Evolutionary conservation across 2,797 vertebrate genomes (phyloP).

Genomic region (Eupleurogrammus muticus): DNA sequence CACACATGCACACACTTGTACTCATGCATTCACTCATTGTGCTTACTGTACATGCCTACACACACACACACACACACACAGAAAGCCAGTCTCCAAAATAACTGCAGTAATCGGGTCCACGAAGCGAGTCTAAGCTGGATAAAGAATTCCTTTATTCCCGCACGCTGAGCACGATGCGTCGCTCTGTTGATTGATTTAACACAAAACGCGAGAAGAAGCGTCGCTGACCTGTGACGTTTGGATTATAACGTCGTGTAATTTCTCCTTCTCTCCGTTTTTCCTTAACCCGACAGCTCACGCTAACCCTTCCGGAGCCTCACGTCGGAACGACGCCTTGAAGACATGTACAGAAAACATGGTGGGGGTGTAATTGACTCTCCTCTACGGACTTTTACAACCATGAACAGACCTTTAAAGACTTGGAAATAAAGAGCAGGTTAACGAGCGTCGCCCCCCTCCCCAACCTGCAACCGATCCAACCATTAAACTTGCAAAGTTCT

Average conservation of each 20-base stretch:
- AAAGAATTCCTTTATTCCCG: constrained; percentile 9
- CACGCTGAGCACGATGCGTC: neutral
- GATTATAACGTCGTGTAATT: neutral
- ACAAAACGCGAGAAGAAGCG: neutral
- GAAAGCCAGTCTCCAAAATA: constrained; percentile 21
- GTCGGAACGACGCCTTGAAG: neutral
- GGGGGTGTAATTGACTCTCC: no score
- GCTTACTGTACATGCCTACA: constrained; percentile 5
- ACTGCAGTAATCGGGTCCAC: constrained; percentile 27
- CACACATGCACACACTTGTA: constrained; percentile 19
- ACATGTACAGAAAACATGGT: neutral
- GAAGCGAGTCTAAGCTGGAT: neutral
- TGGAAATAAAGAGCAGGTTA: constrained; percentile 45
- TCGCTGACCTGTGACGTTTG: constrained; percentile 37
- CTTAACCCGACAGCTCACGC: constrained; percentile 1
- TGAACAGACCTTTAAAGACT: constrained; percentile 10
- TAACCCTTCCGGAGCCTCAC: neutral
- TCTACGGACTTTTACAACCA: neutral
- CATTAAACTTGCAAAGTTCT: constrained; percentile 40
- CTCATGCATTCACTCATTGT: constrained; percentile 36
- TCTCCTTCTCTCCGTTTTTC: constrained; percentile 19
- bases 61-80: constrained; percentile 1
- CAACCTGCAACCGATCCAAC: constrained; percentile 39
- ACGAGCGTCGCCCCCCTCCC: constrained; percentile 40
- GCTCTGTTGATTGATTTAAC: constrained; percentile 20